phyloP scores from a whole-genome alignment of 2,888 invertebrate species.

The Pseudococcus viburni region DNA sequence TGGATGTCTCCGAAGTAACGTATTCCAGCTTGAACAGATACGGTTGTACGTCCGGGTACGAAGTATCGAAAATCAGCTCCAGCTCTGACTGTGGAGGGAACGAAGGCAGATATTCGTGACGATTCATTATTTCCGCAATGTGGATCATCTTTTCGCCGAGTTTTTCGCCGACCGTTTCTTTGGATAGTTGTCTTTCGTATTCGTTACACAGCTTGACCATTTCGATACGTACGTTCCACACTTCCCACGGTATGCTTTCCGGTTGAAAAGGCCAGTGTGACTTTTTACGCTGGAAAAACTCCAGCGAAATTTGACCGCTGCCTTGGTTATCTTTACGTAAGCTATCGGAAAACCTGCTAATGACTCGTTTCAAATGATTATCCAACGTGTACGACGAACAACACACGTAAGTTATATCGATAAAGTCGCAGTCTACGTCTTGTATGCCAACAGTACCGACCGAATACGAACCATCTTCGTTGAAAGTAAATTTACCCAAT shows the following conservation, averaged over 20 bases:
- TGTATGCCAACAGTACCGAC: constrained; percentile 96
- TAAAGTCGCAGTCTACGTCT: constrained; percentile 97
- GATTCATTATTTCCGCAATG: constrained; percentile 95
- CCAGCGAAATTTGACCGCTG: constrained; percentile 89
- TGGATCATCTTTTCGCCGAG: constrained; percentile 94
- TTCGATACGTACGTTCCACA: constrained; percentile 95
- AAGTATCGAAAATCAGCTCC: constrained; percentile 94
- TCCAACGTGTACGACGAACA: constrained; percentile 87
- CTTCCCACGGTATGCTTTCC: constrained; percentile 97
- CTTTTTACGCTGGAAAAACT: constrained; percentile 94
- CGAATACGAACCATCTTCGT: constrained; percentile 91
- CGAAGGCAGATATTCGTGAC: constrained; percentile 96
- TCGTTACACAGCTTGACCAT: constrained; percentile 88
- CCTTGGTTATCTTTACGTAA: constrained; percentile 80
- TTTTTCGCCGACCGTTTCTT: constrained; percentile 89
- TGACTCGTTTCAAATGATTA: constrained; percentile 81
- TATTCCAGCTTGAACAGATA: constrained; percentile 82
- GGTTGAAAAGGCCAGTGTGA: constrained; percentile 91
- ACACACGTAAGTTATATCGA: constrained; percentile 96
- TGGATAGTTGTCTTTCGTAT: constrained; percentile 87
- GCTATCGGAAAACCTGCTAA: constrained; percentile 84
- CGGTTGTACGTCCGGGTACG: constrained; percentile 94
- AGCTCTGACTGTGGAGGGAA: constrained; percentile 94
- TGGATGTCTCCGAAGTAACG: constrained; percentile 83
- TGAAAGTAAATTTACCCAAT: constrained; percentile 92